phyloP scores from a whole-genome alignment of 2,113 vertebrate species.

The Microcebus tavaratra region DNA sequence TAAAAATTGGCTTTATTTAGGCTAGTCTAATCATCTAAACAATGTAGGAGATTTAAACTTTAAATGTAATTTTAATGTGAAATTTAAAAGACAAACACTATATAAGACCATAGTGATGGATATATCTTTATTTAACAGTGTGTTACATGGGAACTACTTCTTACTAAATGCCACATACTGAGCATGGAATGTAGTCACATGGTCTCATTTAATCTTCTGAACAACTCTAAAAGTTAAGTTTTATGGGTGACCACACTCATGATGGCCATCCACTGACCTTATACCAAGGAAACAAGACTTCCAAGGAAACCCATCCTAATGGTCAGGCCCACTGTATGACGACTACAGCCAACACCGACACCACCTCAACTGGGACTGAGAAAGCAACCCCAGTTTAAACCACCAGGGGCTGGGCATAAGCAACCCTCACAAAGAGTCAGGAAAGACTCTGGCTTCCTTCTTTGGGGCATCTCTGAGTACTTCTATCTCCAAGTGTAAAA shows the following conservation, averaged over 20 bases:
- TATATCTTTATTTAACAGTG: background rate
- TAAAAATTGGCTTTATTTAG: constrained; percentile 1
- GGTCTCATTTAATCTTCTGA: background rate
- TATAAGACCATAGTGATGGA: background rate
- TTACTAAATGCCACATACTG: background rate
- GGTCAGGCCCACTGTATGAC: background rate
- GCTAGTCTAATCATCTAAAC: background rate
- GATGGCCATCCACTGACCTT: background rate
- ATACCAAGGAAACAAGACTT: background rate
- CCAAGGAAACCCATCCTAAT: background rate
- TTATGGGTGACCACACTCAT: background rate
- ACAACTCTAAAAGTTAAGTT: background rate
- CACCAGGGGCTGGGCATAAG: background rate
- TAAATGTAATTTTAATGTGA: background rate
- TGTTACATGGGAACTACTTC: background rate
- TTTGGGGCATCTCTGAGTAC: background rate
- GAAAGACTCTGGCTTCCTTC: background rate
- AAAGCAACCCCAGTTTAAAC: background rate
- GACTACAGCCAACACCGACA: background rate
- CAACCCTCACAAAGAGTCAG: background rate
- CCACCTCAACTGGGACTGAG: background rate
- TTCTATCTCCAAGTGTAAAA: background rate
- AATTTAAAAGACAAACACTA: constrained; percentile 3
- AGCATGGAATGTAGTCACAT: background rate
- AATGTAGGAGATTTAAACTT: background rate